Conservation (phyloP, 2,113 vertebrate species). For the Casuarius casuarius region DNA sequence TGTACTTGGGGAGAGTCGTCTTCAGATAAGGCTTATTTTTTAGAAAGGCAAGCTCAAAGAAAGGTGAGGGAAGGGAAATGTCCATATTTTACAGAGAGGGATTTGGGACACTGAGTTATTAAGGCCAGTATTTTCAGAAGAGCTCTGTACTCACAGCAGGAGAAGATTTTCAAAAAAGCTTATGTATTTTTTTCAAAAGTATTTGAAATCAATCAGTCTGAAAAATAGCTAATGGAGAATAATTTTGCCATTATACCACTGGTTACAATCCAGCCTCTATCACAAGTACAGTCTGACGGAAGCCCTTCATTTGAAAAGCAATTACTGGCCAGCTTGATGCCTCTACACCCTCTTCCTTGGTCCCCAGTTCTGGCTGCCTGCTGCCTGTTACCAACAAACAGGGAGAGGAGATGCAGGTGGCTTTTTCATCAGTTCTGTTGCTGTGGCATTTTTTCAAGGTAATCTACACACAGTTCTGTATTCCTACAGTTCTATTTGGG, state of each 20-base stretch:
- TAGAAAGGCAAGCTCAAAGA: not conserved
- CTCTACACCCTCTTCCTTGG: not conserved
- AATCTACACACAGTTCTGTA: not conserved
- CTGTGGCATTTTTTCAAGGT: slow-evolving; percentile 28
- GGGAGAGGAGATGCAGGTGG: not conserved
- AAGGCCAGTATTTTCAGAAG: not conserved
- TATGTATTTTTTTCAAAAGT: not conserved
- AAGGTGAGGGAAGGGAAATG: not conserved
- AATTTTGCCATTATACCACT: not conserved
- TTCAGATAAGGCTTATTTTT: not conserved
- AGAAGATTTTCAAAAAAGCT: not conserved
- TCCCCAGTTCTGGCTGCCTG: not conserved
- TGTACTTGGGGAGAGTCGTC: not conserved
- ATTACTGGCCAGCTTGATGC: not conserved
- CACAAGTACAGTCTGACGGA: not conserved
- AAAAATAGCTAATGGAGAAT: not conserved
- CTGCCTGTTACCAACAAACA: not conserved
- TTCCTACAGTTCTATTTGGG: not conserved
- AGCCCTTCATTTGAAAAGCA: not conserved
- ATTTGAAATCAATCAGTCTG: slow-evolving; percentile 7
- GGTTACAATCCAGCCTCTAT: not conserved
- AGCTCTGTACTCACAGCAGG: not conserved
- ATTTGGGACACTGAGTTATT: not conserved
- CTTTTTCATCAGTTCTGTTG: slow-evolving; percentile 19
- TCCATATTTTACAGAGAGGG: not conserved